Conservation (phyloP, 2,888 invertebrate genomes). For the Microctonus brassicae region DNA sequence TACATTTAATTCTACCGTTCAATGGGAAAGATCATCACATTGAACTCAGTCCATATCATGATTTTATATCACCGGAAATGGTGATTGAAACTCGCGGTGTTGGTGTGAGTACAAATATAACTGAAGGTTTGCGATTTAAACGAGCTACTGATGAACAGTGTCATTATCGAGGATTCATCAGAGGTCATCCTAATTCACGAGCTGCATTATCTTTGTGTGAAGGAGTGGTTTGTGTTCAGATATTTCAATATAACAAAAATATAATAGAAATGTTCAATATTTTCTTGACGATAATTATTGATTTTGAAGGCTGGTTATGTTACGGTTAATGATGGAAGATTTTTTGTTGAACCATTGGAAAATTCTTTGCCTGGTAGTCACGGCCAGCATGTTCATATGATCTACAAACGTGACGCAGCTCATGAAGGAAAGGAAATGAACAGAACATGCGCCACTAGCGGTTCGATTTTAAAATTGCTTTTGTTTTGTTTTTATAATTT, state of each 20-base stretch:
- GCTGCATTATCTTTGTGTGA: conserved; percentile 72
- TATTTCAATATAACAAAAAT: no score
- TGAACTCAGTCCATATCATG: conserved; percentile 71
- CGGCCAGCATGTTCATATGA: conserved; percentile 73
- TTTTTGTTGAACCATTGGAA: conserved; percentile 75
- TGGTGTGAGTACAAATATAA: conserved; percentile 68
- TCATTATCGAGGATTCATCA: conserved; percentile 72
- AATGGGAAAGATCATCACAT: conserved; percentile 67
- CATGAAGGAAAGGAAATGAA: conserved; percentile 47
- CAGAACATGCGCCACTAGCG: conserved; percentile 54
- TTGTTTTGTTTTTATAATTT: not conserved
- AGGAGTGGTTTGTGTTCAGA: conserved; percentile 64
- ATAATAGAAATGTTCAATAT: no score
- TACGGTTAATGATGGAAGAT: conserved; percentile 70
- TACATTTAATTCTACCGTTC: conserved; percentile 62
- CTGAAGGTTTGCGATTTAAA: conserved; percentile 53
- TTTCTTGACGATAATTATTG: not conserved
- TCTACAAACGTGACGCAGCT: conserved; percentile 66
- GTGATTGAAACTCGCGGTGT: conserved; percentile 79
- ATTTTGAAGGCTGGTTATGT: conserved; percentile 73
- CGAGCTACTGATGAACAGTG: conserved; percentile 63
- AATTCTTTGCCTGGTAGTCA: conserved; percentile 69
- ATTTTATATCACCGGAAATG: conserved; percentile 73
- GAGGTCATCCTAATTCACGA: conserved; percentile 67
- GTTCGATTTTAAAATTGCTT: conserved; percentile 43